phyloP scores from a whole-genome alignment of 2,113 vertebrate species.

The Oreochromis niloticus region DNA sequence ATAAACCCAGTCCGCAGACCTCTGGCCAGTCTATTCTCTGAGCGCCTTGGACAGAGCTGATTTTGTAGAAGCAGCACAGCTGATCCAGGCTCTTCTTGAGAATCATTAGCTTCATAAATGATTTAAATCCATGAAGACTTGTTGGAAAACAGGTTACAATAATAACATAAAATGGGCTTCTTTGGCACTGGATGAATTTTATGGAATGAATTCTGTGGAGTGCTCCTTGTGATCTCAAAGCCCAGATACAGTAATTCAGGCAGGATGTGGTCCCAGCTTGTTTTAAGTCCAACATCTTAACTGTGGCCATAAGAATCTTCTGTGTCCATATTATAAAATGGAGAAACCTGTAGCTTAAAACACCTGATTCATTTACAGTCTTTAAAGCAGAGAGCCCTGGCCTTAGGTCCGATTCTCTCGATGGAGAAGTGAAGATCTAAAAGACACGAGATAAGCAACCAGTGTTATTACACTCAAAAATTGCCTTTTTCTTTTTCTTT shows the following conservation, averaged over 20 bases:
- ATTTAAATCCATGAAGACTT: background rate
- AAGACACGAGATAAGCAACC: background rate
- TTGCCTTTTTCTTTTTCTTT: background rate
- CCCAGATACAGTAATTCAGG: background rate
- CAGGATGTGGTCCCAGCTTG: background rate
- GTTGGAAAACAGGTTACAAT: background rate
- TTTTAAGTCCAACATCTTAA: background rate
- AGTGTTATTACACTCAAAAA: background rate
- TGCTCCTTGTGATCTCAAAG: background rate
- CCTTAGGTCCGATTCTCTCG: constrained; percentile 62
- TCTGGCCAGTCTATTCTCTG: background rate
- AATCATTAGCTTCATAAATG: background rate
- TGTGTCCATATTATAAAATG: background rate
- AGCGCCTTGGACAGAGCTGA: background rate
- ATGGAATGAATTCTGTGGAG: background rate
- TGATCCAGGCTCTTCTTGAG: background rate
- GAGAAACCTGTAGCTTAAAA: constrained; percentile 6
- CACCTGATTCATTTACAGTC: background rate
- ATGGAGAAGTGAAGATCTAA: constrained; percentile 67
- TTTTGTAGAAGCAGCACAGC: background rate
- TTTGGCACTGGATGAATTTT: constrained; percentile 8
- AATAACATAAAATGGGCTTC: background rate
- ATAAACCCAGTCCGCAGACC: background rate
- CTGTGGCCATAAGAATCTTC: background rate
- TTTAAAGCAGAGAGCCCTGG: background rate